Evolutionary conservation across 2,888 invertebrate genomes (phyloP).

Genomic region (Hydriomena furcata): DNA sequence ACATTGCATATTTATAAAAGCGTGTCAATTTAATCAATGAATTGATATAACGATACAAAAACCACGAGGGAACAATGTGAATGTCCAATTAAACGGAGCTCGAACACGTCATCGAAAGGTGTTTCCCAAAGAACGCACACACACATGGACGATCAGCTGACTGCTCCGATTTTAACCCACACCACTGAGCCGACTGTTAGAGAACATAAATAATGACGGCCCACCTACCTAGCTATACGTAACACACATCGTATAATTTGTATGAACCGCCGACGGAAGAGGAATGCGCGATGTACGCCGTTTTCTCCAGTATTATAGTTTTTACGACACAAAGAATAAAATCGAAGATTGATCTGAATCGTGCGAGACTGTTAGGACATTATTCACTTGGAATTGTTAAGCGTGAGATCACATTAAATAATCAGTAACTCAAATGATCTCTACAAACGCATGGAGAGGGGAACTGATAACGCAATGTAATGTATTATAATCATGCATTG

Average conservation of each 20-base stretch:
- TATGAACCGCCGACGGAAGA: constrained; percentile 71
- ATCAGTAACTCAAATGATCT: constrained; percentile 33
- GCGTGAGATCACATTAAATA: constrained; percentile 76
- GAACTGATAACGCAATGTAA: constrained; percentile 11
- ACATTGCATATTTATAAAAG: constrained; percentile 44
- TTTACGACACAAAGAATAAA: constrained; percentile 67
- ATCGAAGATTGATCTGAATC: constrained; percentile 55
- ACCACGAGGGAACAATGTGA: constrained; percentile 77
- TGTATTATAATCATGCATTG: not conserved
- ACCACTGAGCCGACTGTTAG: constrained; percentile 78
- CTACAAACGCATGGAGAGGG: constrained; percentile 3
- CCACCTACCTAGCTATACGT: constrained; percentile 81
- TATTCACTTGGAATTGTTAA: constrained; percentile 46
- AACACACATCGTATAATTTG: constrained; percentile 80
- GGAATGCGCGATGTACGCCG: constrained; percentile 73
- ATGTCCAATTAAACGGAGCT: constrained; percentile 82
- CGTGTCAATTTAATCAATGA: constrained; percentile 48
- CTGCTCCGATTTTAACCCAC: constrained; percentile 83
- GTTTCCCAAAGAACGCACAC: constrained; percentile 82
- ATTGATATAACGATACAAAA: constrained; percentile 51
- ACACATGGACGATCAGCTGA: constrained; percentile 78
- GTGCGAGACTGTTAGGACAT: constrained; percentile 61
- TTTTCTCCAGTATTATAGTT: constrained; percentile 68
- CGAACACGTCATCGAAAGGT: constrained; percentile 82
- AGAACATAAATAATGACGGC: constrained; percentile 84